Percentiles rank a stretch among this genome's conserved stretches.
These are phyloP conservation scores for Emydura subglobosa DNA, from an alignment of 2,113 vertebrate species.

Conservation along the genomic window DNA sequence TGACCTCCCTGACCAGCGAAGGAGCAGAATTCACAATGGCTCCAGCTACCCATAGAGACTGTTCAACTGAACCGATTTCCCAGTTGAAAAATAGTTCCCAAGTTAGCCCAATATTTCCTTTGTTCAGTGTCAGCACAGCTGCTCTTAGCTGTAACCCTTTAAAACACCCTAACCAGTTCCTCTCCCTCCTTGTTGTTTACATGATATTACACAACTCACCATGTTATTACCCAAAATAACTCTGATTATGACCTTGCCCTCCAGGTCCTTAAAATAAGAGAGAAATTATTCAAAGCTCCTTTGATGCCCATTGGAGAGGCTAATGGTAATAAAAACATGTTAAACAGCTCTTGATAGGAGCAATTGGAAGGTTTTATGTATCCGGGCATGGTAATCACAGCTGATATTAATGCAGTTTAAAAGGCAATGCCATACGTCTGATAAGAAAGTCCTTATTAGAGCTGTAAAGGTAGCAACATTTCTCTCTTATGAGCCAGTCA, in stretches of 20 bases:
- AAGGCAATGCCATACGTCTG: background rate
- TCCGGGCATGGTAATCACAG: background rate
- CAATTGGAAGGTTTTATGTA: background rate
- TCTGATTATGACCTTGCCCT: conserved; percentile 25
- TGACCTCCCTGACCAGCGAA: background rate
- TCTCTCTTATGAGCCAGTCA: background rate
- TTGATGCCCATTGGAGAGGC: background rate
- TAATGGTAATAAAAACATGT: conserved; percentile 3
- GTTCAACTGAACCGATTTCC: rapidly evolving
- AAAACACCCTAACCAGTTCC: background rate
- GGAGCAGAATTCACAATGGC: background rate
- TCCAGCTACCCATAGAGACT: background rate
- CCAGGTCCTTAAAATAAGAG: conserved; percentile 5
- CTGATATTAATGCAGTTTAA: background rate
- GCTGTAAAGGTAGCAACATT: background rate
- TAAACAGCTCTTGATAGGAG: background rate
- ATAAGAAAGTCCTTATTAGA: background rate
- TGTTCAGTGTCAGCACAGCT: background rate
- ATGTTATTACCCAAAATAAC: conserved; percentile 14
- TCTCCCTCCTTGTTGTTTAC: rapidly evolving
- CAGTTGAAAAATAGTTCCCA: background rate
- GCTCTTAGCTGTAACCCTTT: background rate
- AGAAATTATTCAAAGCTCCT: conserved; percentile 4
- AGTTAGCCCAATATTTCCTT: rapidly evolving
- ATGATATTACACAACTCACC: rapidly evolving